Conservation (phyloP, 1,140 invertebrate species). For the Bradynema listronoti region DNA sequence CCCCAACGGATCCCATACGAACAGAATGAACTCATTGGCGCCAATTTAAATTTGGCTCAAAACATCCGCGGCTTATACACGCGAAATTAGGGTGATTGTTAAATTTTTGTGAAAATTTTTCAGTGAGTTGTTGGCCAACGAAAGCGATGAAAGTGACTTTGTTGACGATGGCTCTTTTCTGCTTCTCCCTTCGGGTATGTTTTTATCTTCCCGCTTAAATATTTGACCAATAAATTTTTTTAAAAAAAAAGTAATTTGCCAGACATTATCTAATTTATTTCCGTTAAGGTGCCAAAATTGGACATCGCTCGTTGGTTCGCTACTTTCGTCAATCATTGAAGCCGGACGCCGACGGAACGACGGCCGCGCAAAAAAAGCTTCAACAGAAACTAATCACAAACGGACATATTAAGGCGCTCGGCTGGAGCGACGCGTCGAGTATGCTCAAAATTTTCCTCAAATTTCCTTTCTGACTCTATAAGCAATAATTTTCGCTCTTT, state of each 20-base stretch:
- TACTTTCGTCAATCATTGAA: conserved; percentile 63
- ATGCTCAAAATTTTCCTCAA: neutral
- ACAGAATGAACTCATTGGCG: too few species aligned
- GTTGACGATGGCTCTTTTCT: conserved; percentile 74
- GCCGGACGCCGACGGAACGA: conserved; percentile 21
- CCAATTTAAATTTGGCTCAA: too few species aligned
- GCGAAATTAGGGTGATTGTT: too few species aligned
- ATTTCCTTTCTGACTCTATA: neutral
- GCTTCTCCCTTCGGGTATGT: conserved; percentile 79
- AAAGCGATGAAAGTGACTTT: conserved; percentile 59
- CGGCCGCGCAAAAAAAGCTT: neutral
- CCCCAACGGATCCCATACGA: too few species aligned
- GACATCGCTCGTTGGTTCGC: conserved; percentile 77
- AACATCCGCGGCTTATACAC: too few species aligned
- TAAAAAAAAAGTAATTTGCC: too few species aligned
- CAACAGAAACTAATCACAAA: neutral
- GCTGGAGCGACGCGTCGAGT: conserved; percentile 68
- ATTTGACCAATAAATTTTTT: too few species aligned
- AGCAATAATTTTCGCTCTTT: neutral
- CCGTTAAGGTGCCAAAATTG: conserved; percentile 75
- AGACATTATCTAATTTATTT: too few species aligned
- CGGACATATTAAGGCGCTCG: conserved; percentile 71
- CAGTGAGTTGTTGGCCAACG: conserved; percentile 22
- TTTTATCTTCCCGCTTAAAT: too few species aligned
- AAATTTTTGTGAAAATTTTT: too few species aligned